phyloP scores from a whole-genome alignment of 2,113 vertebrate species.

The Mus spicilegus region DNA sequence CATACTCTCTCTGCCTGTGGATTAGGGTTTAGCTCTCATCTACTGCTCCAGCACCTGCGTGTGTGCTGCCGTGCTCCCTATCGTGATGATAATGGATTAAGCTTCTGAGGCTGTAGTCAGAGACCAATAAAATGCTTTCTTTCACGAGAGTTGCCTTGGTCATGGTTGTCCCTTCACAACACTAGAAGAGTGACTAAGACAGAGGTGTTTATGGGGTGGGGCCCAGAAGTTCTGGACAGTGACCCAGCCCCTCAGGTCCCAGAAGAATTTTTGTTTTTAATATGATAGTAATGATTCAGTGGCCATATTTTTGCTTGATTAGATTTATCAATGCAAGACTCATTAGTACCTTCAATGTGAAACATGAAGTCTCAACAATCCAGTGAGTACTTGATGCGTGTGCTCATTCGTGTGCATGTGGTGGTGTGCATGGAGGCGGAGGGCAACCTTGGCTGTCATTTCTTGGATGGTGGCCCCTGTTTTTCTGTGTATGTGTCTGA shows the following conservation, averaged over 20 bases:
- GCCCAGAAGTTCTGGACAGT: not conserved
- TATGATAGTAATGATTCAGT: not conserved
- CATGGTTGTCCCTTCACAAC: not conserved
- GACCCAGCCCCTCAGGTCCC: not conserved
- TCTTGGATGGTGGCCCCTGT: not conserved
- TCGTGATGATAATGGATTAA: not conserved
- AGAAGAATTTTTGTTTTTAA: not conserved
- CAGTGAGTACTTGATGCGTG: not conserved
- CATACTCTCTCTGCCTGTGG: not conserved
- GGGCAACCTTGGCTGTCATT: not conserved
- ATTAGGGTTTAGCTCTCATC: not conserved
- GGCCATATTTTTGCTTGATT: not conserved
- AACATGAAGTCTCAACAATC: not conserved
- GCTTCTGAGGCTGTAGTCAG: not conserved
- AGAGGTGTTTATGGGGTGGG: not conserved
- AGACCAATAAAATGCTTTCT: not conserved
- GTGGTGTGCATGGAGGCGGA: not conserved
- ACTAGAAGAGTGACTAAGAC: not conserved
- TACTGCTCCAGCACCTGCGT: not conserved
- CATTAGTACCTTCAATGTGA: not conserved
- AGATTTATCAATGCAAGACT: not conserved
- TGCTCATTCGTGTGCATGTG: not conserved
- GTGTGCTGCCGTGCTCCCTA: not conserved
- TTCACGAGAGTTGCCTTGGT: not conserved
- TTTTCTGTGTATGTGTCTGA: not conserved